Base-by-base conservation (phyloP, 2,113 vertebrate species). In the Struthidea cinerea region DNA sequence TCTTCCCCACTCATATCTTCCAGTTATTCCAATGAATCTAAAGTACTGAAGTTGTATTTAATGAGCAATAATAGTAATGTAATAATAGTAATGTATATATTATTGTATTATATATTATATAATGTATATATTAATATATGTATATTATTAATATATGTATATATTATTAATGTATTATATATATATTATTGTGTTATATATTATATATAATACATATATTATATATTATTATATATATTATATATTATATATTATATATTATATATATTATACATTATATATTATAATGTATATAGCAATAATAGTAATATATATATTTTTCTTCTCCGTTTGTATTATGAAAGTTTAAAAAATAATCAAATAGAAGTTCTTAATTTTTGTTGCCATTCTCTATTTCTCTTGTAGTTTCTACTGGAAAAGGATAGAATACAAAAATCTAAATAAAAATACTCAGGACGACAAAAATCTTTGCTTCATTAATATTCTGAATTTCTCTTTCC, bases 401-500 rank as follows among this genome's bases (percentile, higher is more conserved):
- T 56, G 24, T 26, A 52, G 16, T 79, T 87, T 61, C 42, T 53
- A 76, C n/a, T 46, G 26, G 55, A 78, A 91, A 87, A 57, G 8
- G 6, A 79, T 16, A 44, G 39, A 83, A 60, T 30, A 57, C 11
- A 67, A 69, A 86, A 87, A 60, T 44, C 1, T 17, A 33, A 81
- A 57, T 47, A 67, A 77, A 83, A 90, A 74, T 67, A 82, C 23
- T 73, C n/a, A 53, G 47, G 47, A 83, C 77, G 74, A 67, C 23
- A 86, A 89, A 93, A 94, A 78, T 64, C 30, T 84, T 90, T 88
- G 33, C 80, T 95, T 94, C 91, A 92, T 95, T 96, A 94, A 89
- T 94, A 96, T 97, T 96, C 94, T 89, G 80, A 63, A 89, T 91
- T 95, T 81, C 89, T 89, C 87, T 87, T 94, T 89, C 80, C 87